These are phyloP conservation scores for Dasyornis broadbenti DNA, from an alignment of 2,113 vertebrate genomes.

Conservation along the genomic window DNA sequence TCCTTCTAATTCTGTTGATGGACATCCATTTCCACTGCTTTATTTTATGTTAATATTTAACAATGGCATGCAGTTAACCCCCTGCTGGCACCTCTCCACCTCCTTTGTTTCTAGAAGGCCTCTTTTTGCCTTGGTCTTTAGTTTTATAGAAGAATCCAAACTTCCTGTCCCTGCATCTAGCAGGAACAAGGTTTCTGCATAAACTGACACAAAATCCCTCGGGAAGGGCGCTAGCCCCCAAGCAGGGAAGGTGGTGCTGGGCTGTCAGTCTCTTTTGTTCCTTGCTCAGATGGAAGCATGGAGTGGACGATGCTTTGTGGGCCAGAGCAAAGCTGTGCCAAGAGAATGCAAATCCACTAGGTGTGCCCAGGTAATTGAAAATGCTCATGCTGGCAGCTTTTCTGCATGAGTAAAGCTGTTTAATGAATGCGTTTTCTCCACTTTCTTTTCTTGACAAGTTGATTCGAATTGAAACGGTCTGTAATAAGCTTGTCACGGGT, in stretches of 20 bases:
- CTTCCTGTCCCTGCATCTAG: constrained; percentile 71
- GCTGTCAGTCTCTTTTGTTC: constrained; percentile 80
- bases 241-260: constrained; percentile 80
- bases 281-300: constrained; percentile 85
- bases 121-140: constrained; percentile 67
- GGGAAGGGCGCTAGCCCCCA: constrained; percentile 70
- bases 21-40: constrained; percentile 77
- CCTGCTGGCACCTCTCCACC: constrained; percentile 67
- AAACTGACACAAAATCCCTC: constrained; percentile 65
- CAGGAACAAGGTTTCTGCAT: constrained; percentile 71
- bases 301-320: constrained; percentile 84
- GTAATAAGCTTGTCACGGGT: constrained; percentile 67
- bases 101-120: constrained; percentile 71
- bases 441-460: constrained; percentile 77
- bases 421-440: constrained; percentile 82
- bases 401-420: constrained; percentile 86
- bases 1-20: constrained; percentile 79
- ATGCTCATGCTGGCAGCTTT: constrained; percentile 89
- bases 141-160: constrained; percentile 71
- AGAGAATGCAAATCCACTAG: constrained; percentile 90
- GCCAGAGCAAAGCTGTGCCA: constrained; percentile 85
- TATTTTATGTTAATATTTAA: constrained; percentile 81
- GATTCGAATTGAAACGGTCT: constrained; percentile 68
- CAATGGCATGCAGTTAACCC: constrained; percentile 77
- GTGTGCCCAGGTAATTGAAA: constrained; percentile 92